These are phyloP conservation scores for Zygaena filipendulae DNA, from an alignment of 2,888 invertebrate genomes.

Conservation along the genomic window DNA sequence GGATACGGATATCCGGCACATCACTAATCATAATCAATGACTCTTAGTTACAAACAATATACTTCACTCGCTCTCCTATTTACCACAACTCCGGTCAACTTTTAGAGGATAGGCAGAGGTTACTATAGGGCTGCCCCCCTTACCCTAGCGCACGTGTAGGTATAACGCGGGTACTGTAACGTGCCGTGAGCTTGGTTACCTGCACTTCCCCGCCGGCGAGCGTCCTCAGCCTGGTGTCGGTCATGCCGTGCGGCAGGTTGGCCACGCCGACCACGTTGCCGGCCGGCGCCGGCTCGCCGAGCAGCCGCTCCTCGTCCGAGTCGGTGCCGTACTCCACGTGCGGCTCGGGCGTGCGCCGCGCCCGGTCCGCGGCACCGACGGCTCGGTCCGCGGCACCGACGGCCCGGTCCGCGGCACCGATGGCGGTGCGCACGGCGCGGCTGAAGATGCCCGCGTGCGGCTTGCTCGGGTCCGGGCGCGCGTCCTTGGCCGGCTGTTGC, in stretches of 20 bases:
- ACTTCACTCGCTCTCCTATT: no score
- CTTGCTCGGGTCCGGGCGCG: constrained; percentile 30
- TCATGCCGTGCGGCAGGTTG: constrained; percentile 57
- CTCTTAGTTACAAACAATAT: no score
- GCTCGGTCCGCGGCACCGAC: constrained; percentile 46
- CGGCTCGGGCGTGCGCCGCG: constrained; percentile 21
- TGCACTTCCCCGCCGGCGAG: constrained; percentile 51
- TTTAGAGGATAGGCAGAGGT: no score
- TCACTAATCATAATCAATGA: no score
- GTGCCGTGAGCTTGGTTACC: no score
- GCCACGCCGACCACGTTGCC: constrained; percentile 30
- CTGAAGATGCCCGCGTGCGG: constrained; percentile 47
- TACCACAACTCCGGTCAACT: no score
- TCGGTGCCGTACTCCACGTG: constrained; percentile 34
- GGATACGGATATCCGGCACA: no score
- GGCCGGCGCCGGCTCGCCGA: constrained; percentile 23
- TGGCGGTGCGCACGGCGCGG: constrained; percentile 44
- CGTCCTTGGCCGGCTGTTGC: constrained; percentile 25
- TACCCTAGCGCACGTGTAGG: no score
- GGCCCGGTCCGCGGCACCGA: constrained; percentile 40
- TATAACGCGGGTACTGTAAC: no score
- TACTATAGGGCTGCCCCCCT: no score
- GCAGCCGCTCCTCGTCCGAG: constrained; percentile 26
- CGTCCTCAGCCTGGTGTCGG: constrained; percentile 46
- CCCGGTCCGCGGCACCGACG: constrained; percentile 23